Evolutionary conservation across 2,797 vertebrate species (phyloP), one percentile per base, ranked within the genome.

Genomic region (Acrocephalus scirpaceus): DNA sequence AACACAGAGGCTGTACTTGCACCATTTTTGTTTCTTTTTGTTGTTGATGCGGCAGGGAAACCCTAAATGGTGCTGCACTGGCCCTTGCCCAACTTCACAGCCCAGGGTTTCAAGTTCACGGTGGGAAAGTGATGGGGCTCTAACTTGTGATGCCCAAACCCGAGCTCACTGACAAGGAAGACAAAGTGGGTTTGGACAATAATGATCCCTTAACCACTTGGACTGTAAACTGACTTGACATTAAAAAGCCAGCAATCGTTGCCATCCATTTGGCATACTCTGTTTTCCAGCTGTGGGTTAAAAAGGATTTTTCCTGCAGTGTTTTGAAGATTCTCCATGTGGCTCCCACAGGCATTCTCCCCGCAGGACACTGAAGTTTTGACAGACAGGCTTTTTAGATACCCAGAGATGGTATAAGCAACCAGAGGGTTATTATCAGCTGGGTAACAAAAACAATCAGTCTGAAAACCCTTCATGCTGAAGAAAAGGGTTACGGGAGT

Each of bases 11-110:
- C n/a, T 51, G 44, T 65, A n/a, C 30, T 90, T 74, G 20, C 62
- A 7, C 34, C 30, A 69, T 92, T 56, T 81, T 61, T 16, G 42
- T 71, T 32, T 53, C 57, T 65, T 75, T 86, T 73, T 50, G 14
- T 69, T 95, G 96, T 81, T 76, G 90, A 93, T 90, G 87, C 92
- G 93, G 74, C 93, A 66, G 72, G 88, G 65, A 97, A 97, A 73
- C 21, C 23, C 67, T 45, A 11, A 51, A 15, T 0, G 1, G 47
- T 1, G 2, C 73, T 64, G 58, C 3, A 1, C 5, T n/a, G 32
- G 30, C 50, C 36, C 60, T 81, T 8, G 2, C 65, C 40, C 44
- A 73, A 38, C 53, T 69, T 53, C 64, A 20, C 75, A 61, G 69
- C 4, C 5, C 44, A 45, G 79, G 71, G 65, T 83, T 61, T 42